Percentiles rank a stretch among this genome's conserved stretches.
These are phyloP conservation scores for Nephrotoma guestfalica DNA, from an alignment of 2,888 invertebrate species.

Conservation along the genomic window DNA sequence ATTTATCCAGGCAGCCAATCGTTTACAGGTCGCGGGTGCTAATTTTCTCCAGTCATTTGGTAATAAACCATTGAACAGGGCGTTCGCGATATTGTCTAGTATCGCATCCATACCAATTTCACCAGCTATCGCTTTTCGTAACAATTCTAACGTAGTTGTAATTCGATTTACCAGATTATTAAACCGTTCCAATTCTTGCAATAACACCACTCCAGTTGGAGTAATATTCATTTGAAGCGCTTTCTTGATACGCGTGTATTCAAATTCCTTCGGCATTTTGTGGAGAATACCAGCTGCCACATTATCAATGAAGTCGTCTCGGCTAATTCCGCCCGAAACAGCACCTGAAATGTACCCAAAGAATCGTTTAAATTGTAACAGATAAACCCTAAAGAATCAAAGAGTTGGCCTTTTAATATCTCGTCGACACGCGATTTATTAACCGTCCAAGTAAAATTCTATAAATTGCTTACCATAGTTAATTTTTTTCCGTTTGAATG, in stretches of 20 bases:
- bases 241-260: constrained; percentile 66
- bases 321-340: constrained; percentile 53
- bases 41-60: constrained; percentile 67
- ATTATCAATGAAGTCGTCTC: constrained; percentile 72
- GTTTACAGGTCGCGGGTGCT: constrained; percentile 76
- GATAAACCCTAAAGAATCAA: too few relatives aligned
- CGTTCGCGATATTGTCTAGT: constrained; percentile 67
- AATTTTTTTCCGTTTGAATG: background rate
- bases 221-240: constrained; percentile 65
- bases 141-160: constrained; percentile 49
- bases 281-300: constrained; percentile 63
- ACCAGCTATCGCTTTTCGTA: constrained; percentile 75
- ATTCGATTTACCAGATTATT: constrained; percentile 62
- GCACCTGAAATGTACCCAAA: constrained; percentile 36
- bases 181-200: constrained; percentile 82
- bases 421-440: background rate
- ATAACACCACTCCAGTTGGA: constrained; percentile 71
- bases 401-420: background rate
- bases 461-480: background rate
- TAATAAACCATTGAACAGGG: constrained; percentile 72
- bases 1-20: constrained; percentile 76
- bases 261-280: constrained; percentile 62
- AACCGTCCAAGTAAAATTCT: background rate
- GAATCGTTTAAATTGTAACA: background rate
- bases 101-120: constrained; percentile 84